These are phyloP conservation scores for Muntiacus muntjak DNA, from an alignment of 2,113 vertebrate species.

Conservation along the genomic window DNA sequence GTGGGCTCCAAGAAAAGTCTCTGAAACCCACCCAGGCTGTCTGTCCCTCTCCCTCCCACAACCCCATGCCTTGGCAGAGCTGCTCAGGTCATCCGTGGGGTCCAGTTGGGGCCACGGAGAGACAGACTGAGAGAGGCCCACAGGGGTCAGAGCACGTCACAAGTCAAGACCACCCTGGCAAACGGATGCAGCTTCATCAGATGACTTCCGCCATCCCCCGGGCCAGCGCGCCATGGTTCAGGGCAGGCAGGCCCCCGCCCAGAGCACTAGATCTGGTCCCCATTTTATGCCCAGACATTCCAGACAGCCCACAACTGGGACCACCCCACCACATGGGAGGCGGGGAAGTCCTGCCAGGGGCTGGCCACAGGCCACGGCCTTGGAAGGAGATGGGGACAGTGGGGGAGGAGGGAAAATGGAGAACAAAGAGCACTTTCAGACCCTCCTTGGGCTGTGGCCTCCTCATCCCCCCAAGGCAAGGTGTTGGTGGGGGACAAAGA, in stretches of 20 bases:
- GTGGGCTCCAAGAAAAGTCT: not conserved
- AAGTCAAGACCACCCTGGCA: not conserved
- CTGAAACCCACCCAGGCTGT: not conserved
- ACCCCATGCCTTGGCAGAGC: not conserved
- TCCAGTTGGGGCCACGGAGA: rapidly evolving
- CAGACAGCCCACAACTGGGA: not conserved
- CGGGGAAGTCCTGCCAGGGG: too few relatives aligned
- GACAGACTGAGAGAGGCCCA: not conserved
- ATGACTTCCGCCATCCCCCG: not conserved
- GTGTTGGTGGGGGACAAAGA: not conserved
- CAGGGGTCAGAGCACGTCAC: not conserved
- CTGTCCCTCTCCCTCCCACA: too few relatives aligned
- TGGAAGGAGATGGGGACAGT: not conserved
- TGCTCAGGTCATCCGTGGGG: not conserved
- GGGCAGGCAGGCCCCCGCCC: rapidly evolving
- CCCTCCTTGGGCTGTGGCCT: not conserved
- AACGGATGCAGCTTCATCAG: not conserved
- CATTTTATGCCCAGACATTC: not conserved
- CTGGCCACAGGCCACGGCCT: not conserved
- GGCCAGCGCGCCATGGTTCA: rapidly evolving
- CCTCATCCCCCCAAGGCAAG: not conserved
- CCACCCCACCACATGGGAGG: not conserved
- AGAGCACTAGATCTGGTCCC: rapidly evolving
- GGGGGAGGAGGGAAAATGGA: rapidly evolving
- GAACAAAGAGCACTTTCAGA: not conserved